Percentiles rank a stretch among this genome's conserved stretches.
Conservation (phyloP, 2,888 invertebrate genomes). For the Octodonta nipae region DNA sequence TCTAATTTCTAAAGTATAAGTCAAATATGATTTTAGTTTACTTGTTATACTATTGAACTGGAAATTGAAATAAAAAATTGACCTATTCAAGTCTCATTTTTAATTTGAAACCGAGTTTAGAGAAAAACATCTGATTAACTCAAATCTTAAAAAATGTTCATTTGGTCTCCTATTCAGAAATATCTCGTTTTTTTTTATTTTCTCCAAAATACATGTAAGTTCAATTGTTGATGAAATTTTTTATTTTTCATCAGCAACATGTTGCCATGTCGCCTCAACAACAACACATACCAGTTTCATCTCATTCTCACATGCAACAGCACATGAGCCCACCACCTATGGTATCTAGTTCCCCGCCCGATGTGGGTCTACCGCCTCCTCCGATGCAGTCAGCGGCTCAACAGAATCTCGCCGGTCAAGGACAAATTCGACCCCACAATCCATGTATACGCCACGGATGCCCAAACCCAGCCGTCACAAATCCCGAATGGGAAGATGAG, state of each 20-base stretch:
- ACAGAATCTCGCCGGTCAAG: slow-evolving; percentile 34
- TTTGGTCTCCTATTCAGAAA: slow-evolving; percentile 29
- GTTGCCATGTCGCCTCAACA: slow-evolving; percentile 23
- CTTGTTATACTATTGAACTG: too few relatives aligned
- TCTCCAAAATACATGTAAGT: slow-evolving; percentile 15
- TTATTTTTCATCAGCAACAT: too few relatives aligned
- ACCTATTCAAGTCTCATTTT: too few relatives aligned
- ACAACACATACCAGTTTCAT: slow-evolving; percentile 28
- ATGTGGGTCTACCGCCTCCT: slow-evolving; percentile 30
- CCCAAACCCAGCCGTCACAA: slow-evolving; percentile 77
- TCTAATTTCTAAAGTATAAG: too few relatives aligned
- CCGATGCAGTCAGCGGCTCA: slow-evolving; percentile 28
- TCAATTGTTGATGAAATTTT: too few relatives aligned
- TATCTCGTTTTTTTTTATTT: slow-evolving; percentile 26
- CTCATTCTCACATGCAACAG: slow-evolving; percentile 27
- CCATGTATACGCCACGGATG: slow-evolving; percentile 82
- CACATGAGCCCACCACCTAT: slow-evolving; percentile 39
- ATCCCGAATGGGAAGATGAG: slow-evolving; percentile 91
- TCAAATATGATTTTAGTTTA: too few relatives aligned
- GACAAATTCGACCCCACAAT: slow-evolving; percentile 32
- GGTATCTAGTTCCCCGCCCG: slow-evolving; percentile 43
- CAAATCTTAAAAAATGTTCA: too few relatives aligned
- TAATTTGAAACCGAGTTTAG: too few relatives aligned
- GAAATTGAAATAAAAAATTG: too few relatives aligned
- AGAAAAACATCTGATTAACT: too few relatives aligned